These are phyloP conservation scores for Drosophila kurseongensis DNA, from an alignment of 1,140 invertebrate species.

Conservation along the genomic window DNA sequence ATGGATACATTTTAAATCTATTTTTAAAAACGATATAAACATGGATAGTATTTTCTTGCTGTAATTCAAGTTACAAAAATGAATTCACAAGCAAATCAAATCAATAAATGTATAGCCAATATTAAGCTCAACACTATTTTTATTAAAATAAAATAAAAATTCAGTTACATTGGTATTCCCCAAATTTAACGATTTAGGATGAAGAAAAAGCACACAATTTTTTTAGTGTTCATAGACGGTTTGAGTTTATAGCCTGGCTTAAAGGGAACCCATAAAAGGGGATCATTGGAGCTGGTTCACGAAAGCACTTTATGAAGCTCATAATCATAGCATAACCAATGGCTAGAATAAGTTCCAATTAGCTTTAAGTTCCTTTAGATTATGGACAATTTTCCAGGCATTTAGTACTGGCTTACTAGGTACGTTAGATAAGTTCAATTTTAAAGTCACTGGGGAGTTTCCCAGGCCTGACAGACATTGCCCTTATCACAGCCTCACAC, in stretches of 20 bases:
- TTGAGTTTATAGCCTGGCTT: background rate
- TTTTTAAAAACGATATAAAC: too few species aligned
- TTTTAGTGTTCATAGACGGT: background rate
- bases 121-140: too few species aligned
- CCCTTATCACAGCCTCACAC: constrained; percentile 41
- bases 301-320: constrained; percentile 1
- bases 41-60: too few species aligned
- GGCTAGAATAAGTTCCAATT: constrained; percentile 9
- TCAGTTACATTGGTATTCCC: too few species aligned
- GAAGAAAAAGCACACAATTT: too few species aligned
- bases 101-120: too few species aligned
- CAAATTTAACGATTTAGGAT: too few species aligned
- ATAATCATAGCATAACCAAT: constrained; percentile 1
- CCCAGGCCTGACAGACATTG: constrained; percentile 22
- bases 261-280: constrained; percentile 1
- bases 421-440: constrained; percentile 25
- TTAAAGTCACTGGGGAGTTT: constrained; percentile 33
- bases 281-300: constrained; percentile 5
- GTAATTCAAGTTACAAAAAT: too few species aligned
- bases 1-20: too few species aligned
- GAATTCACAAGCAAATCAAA: too few species aligned
- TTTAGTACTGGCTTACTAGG: background rate
- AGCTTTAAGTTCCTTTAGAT: background rate
- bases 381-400: background rate
- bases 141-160: too few species aligned